phyloP scores from a whole-genome alignment of 2,113 vertebrate species.

The Tachysurus fulvidraco region DNA sequence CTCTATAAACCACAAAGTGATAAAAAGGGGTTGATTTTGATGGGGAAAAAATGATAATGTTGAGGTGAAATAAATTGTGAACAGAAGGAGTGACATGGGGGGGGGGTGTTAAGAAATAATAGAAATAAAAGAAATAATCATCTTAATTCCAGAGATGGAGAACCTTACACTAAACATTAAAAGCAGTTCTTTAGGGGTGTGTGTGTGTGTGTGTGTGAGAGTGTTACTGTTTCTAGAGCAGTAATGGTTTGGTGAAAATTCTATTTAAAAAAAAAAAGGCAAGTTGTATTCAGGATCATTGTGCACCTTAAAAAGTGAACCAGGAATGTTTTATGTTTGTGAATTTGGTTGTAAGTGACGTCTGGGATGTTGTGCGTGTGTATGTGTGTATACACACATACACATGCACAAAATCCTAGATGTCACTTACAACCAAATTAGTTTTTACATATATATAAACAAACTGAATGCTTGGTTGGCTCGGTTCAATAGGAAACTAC shows the following conservation, averaged over 20 bases:
- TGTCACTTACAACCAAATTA: neutral
- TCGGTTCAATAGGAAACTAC: neutral
- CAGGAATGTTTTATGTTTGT: neutral
- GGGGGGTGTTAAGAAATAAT: too few species aligned
- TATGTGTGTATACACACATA: too few species aligned
- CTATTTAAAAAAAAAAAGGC: neutral
- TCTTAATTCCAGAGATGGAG: neutral
- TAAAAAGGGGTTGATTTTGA: neutral
- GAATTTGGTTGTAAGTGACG: neutral
- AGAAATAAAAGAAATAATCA: neutral
- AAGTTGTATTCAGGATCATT: constrained; percentile 58
- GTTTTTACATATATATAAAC: neutral
- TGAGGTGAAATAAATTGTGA: neutral
- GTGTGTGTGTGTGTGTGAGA: too few species aligned
- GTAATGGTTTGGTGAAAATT: constrained; percentile 54
- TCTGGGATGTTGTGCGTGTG: neutral
- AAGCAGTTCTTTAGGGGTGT: neutral
- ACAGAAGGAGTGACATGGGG: neutral
- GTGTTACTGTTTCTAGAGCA: neutral
- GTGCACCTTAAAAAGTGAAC: constrained; percentile 65
- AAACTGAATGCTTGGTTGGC: neutral
- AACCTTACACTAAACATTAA: neutral
- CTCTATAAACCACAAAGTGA: constrained; percentile 3
- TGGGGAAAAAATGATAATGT: neutral
- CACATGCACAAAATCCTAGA: too few species aligned